Evolutionary conservation across 2,888 invertebrate genomes (phyloP), one percentile per base, ranked within the genome.

Genomic region (Hirtodrosophila alboralis): DNA sequence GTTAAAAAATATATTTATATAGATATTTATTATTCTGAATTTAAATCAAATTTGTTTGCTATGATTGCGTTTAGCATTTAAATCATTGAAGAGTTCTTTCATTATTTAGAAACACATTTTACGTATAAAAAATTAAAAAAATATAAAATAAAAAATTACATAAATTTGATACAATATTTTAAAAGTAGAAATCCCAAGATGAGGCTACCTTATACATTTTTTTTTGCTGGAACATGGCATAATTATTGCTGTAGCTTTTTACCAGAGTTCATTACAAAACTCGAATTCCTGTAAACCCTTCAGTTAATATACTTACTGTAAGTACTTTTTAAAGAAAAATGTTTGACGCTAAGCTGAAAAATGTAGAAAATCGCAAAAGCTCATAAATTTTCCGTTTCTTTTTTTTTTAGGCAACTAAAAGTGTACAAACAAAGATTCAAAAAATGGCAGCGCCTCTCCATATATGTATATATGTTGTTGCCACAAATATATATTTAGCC

Each of bases 371-470:
- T 48, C 36, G 30, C 57, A 57, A 60, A 36, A 45, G 48, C 53
- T 56, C 63, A 80, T 76, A 73, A 66, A 80, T 84, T 69, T 68
- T 38, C 37, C 49, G 47, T 75, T 79, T 59, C 26, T 21, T 33
- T 37, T 21, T 21, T 33, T 37, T 47, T 45, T 37, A 30, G 37
- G 58, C 48, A 41, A 43, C 30, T 12, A 53, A 37, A 40, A 47
- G 38, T 45, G 14, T 14, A 2, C 31, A 27, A 14, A 41, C 37
- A 49, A 16, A 38, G 36, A 28, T 27, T 28, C 36, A 33, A 2
- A 34, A 23, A 31, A 12, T 12, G 23, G 14, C 12, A 13, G 12
- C 36, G 18, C 13, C 7, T 37, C 7, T 48, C 12, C 8, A 8
- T 10, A 6, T 26, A 23, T 41, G 38, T 37, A 36, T 45, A 48